Conservation (phyloP, 2,113 vertebrate species). For the Centropristis striata region DNA sequence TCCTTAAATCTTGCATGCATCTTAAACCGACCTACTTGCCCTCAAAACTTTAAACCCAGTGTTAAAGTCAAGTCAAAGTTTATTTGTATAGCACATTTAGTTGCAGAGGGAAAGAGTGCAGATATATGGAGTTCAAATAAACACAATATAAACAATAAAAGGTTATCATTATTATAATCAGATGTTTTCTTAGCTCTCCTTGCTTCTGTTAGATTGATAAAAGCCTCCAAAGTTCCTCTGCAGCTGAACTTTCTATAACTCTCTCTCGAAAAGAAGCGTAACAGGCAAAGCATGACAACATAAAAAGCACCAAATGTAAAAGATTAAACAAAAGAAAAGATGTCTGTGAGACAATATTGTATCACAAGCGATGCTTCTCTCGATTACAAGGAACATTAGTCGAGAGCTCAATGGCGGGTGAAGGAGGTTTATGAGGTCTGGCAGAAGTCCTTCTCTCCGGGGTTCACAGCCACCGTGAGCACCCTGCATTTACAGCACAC, state of each 20-base stretch:
- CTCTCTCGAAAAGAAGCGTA: background rate
- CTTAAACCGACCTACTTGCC: background rate
- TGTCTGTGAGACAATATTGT: slow-evolving; percentile 55
- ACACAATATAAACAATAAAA: too few species aligned
- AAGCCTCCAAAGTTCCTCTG: background rate
- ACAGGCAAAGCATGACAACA: slow-evolving; percentile 25
- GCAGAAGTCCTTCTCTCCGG: slow-evolving; percentile 37
- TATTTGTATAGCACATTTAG: too few species aligned
- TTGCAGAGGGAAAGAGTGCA: too few species aligned
- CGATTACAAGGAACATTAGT: slow-evolving; percentile 66
- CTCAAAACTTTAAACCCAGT: background rate
- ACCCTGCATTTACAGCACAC: slow-evolving; percentile 23
- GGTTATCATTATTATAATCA: too few species aligned
- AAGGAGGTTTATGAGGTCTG: slow-evolving; percentile 69
- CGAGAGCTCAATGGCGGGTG: slow-evolving; percentile 55
- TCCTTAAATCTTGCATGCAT: background rate
- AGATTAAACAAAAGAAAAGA: slow-evolving; percentile 42
- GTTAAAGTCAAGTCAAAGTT: too few species aligned
- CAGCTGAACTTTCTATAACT: background rate
- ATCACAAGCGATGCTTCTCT: slow-evolving; percentile 33
- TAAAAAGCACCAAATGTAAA: slow-evolving; percentile 32
- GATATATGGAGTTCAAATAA: too few species aligned
- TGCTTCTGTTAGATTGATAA: background rate
- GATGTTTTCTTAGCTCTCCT: too few species aligned
- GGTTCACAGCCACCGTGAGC: slow-evolving; percentile 20